These are phyloP conservation scores for Ctena decussata DNA, from an alignment of 2,888 invertebrate genomes.

Conservation along the genomic window DNA sequence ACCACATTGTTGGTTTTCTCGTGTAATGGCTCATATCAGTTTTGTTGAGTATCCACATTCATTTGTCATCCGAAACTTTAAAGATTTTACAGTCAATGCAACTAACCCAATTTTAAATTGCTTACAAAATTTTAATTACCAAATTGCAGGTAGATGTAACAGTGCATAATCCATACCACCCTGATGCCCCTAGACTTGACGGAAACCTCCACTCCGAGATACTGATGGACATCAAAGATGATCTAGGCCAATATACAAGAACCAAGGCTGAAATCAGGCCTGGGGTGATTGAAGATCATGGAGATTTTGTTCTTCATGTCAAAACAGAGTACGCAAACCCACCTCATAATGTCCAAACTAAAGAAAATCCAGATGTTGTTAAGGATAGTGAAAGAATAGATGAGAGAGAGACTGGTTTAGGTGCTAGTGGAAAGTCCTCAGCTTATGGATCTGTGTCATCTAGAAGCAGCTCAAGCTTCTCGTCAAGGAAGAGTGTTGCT, in stretches of 20 bases:
- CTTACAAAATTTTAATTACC: too few species aligned
- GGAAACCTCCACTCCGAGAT: slow-evolving; percentile 26
- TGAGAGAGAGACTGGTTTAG: not conserved
- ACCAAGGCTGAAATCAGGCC: slow-evolving; percentile 63
- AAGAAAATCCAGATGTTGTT: not conserved
- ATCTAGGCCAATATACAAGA: slow-evolving; percentile 39
- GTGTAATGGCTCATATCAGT: too few species aligned
- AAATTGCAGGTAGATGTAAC: slow-evolving; percentile 51
- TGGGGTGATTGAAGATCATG: slow-evolving; percentile 37
- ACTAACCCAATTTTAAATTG: too few species aligned
- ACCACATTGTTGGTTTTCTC: too few species aligned
- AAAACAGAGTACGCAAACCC: slow-evolving; percentile 52
- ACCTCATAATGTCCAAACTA: not conserved
- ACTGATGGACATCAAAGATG: slow-evolving; percentile 51
- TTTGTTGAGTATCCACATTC: too few species aligned
- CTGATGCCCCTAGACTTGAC: not conserved
- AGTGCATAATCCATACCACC: slow-evolving; percentile 56
- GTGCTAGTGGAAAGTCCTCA: not conserved
- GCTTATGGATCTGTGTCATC: not conserved
- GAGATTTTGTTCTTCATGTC: slow-evolving; percentile 65
- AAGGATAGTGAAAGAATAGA: not conserved
- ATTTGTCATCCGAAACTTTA: too few species aligned
- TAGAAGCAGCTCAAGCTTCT: not conserved
- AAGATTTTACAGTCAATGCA: too few species aligned
- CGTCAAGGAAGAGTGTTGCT: not conserved